Percentiles rank a stretch among this genome's conserved stretches.
These are phyloP conservation scores for Alviniconcha marisindica DNA, from an alignment of 1,140 invertebrate species.

Conservation along the genomic window DNA sequence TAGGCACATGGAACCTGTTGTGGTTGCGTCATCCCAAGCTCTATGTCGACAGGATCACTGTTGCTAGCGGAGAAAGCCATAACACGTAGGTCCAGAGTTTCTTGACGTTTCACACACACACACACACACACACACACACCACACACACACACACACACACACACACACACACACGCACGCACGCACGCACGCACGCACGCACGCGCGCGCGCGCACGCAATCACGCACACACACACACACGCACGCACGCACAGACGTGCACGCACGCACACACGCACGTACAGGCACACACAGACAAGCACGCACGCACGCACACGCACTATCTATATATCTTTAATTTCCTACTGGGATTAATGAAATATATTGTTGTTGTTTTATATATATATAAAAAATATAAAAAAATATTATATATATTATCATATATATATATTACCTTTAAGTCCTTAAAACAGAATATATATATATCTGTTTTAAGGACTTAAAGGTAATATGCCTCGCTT, in stretches of 20 bases:
- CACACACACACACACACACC: neutral
- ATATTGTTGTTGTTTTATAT: no score
- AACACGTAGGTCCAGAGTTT: constrained; percentile 36
- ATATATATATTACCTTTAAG: no score
- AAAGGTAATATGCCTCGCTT: no score
- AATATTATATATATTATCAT: no score
- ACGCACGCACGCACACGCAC: neutral
- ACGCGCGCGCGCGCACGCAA: neutral
- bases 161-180: neutral
- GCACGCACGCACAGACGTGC: neutral
- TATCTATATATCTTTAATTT: no score
- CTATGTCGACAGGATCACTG: constrained; percentile 30
- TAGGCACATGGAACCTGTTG: constrained; percentile 54
- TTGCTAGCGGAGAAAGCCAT: constrained; percentile 41
- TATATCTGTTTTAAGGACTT: no score
- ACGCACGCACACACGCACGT: neutral
- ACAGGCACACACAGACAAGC: neutral
- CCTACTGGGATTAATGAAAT: no score
- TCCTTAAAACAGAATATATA: no score
- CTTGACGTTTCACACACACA: no score
- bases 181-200: neutral
- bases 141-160: constrained; percentile 11
- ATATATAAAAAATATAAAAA: no score
- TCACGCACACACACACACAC: neutral
- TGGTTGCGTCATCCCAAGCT: constrained; percentile 50